Evolutionary conservation across 2,797 vertebrate species (phyloP), one percentile per base, ranked within the genome.

Genomic region (Gouania willdenowi): DNA sequence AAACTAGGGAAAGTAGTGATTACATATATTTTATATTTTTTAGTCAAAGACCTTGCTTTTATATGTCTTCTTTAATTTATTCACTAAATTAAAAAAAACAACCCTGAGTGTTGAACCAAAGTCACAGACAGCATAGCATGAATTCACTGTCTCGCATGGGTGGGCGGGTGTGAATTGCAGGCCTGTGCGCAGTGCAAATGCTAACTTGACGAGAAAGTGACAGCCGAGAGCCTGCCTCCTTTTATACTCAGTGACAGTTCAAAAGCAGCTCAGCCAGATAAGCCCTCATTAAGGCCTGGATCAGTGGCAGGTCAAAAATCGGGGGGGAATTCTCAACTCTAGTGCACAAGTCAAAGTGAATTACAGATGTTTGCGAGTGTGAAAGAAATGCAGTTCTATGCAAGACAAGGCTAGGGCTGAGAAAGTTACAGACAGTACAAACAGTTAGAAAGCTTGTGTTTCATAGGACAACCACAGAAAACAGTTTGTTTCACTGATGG

Each of bases 231-330:
- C 39, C 54, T 9, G 32, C 60, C 52, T 52, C 53, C 33, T 23
- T 83, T 85, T 82, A 76, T 82, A 81, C 62, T 51, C 49, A 53
- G 30, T 62, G 84, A 84, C 81, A 81, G 80, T 80, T 81, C 75
- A 83, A 86, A 83, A 76, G 71, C 45, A 56, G 72, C 60, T 78
- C 52, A 63, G 56, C 56, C 41, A 17, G 32, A 62, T 56, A 68
- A 74, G 75, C 73, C 70, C 67, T 82, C 69, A 86, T 82, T 83
- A 82, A 61, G 61, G 54, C 64, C 54, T 6, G 46, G 75, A 73
- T 82, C 71, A 81, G 50, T 50, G 75, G 53, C 57, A 36, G 65
- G 56, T 52, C 24, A 59, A 45, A 73, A 47, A 58, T 64, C 52
- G 20, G 26, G 38, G n/a, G 33, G 44, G 41, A 79, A 79, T 82